Evolutionary conservation across 2,888 invertebrate genomes (phyloP), one percentile per base, ranked within the genome.

Genomic region (Lordiphosa andalusiaca): DNA sequence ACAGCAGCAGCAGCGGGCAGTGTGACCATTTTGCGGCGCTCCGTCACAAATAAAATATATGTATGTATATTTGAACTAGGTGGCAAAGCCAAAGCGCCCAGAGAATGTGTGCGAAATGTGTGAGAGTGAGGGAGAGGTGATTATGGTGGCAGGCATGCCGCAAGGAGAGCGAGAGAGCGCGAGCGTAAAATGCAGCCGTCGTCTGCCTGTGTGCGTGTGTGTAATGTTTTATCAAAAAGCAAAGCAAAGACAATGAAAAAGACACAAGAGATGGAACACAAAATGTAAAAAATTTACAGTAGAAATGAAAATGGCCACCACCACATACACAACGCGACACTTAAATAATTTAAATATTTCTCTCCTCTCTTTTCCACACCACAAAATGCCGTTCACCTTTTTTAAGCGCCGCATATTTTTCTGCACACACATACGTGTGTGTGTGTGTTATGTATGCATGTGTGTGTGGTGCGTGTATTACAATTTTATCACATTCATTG

Each of bases 361-460:
- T 48, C 39, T 5, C 5, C 25, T 12, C 40, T n/a, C 41, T 23
- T 33, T 12, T 37, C 30, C 42, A 39, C 30, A 68, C 67, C 72
- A 83, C 73, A 80, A 80, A 80, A 72, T 83, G 84, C 78, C 84
- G 73, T 86, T 85, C 86, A 86, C 86, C 86, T 85, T 86, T 81
- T 86, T 86, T 76, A 86, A 86, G 73, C 86, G 85, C 78, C 86
- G 86, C 86, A 86, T 86, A 81, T 77, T 81, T 78, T 81, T 81
- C 84, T 80, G 78, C 82, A 81, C 74, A 77, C 81, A 84, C 78
- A 76, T 82, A 77, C 80, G 76, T 73, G 48, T 55, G 49, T 37
- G 40, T 57, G 40, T 51, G 53, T 6, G 19, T 19, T 19, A 19
- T 19, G 19, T 19, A 19, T 19, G 19, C 19, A 19, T 36, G 51